These are phyloP conservation scores for Drosophila ezoana DNA, from an alignment of 2,888 invertebrate species.

Conservation along the genomic window DNA sequence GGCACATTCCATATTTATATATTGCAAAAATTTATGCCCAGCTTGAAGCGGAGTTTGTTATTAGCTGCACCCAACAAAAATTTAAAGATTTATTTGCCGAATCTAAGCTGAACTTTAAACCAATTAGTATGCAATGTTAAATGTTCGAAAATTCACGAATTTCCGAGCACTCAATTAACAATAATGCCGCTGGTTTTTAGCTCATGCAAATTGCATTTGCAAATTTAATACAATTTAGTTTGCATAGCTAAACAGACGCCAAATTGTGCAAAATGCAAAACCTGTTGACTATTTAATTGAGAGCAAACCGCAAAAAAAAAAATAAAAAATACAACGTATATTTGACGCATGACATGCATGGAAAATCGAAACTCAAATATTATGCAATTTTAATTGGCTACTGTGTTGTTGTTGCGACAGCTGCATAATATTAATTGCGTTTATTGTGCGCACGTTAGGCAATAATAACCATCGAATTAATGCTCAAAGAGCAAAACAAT, in stretches of 20 bases:
- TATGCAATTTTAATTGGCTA: slow-evolving; percentile 53
- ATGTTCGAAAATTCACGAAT: slow-evolving; percentile 22
- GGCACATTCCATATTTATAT: slow-evolving; percentile 4
- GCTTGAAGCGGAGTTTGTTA: no score
- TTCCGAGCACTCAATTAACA: slow-evolving; percentile 46
- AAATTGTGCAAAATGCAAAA: slow-evolving; percentile 27
- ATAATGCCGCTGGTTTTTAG: slow-evolving; percentile 8
- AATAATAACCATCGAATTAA: slow-evolving; percentile 75
- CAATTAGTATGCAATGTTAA: slow-evolving; percentile 25
- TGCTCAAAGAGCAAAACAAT: slow-evolving; percentile 71
- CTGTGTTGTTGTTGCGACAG: slow-evolving; percentile 25
- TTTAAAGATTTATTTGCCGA: no score
- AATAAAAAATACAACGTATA: background rate
- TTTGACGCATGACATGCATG: slow-evolving; percentile 1
- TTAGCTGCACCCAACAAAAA: no score
- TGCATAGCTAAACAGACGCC: slow-evolving; percentile 41
- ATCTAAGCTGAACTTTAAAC: background rate
- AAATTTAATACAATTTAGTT: slow-evolving; percentile 45
- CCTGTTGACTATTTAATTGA: slow-evolving; percentile 56
- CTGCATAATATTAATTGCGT: slow-evolving; percentile 61
- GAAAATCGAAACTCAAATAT: slow-evolving; percentile 42
- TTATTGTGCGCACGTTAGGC: slow-evolving; percentile 65
- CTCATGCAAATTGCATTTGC: slow-evolving; percentile 30
- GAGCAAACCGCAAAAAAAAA: slow-evolving; percentile 14
- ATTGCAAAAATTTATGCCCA: no score